Conservation (phyloP, 2,797 vertebrate genomes). For the Malurus splendens region DNA sequence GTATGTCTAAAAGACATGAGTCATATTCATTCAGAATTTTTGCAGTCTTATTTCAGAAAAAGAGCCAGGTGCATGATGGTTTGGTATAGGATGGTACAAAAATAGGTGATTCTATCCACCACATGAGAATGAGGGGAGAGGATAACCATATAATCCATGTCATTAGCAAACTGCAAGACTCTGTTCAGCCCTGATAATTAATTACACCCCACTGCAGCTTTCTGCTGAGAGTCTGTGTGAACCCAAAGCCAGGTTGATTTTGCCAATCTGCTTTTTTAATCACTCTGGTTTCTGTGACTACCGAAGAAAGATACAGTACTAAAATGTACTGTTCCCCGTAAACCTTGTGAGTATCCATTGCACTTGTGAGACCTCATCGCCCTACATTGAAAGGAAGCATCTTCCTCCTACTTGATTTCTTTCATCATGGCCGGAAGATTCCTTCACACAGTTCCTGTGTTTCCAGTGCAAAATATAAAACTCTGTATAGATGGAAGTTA, state of each 20-base stretch:
- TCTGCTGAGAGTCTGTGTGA: not conserved
- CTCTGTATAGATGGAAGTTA: not conserved
- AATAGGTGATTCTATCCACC: not conserved
- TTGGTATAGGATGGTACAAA: not conserved
- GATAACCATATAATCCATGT: not conserved
- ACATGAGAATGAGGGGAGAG: fast-evolving
- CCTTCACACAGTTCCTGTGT: not conserved
- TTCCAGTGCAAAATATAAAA: not conserved
- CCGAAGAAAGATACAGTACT: not conserved
- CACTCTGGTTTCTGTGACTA: not conserved
- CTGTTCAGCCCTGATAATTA: not conserved
- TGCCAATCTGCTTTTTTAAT: not conserved
- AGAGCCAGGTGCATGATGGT: not conserved
- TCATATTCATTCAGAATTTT: not conserved
- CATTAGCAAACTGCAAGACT: not conserved
- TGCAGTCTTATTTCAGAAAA: not conserved
- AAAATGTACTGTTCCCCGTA: not conserved
- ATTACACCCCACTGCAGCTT: not conserved
- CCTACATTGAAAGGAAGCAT: not conserved
- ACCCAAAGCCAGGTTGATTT: not conserved
- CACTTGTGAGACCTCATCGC: not conserved
- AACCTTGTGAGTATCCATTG: not conserved
- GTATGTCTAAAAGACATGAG: not conserved
- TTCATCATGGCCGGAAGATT: not conserved
- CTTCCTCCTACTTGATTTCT: not conserved